Percentiles rank a stretch among this genome's conserved stretches.
Evolutionary conservation across 2,888 invertebrate genomes (phyloP).

Genomic region (Cheiracanthium punctorium): DNA sequence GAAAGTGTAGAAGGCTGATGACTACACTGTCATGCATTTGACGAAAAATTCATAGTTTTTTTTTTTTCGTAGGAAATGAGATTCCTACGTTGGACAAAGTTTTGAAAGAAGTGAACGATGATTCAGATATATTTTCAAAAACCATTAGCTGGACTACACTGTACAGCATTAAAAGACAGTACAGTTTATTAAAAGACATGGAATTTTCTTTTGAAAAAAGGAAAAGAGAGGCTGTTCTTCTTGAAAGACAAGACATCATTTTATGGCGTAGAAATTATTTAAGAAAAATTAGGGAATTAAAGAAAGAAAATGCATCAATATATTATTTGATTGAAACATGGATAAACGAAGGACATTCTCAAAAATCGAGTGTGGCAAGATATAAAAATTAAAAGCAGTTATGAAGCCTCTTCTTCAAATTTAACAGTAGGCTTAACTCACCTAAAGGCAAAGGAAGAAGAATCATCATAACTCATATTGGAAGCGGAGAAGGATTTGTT

Average conservation of each 20-base stretch:
- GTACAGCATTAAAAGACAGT: not conserved
- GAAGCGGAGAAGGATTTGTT: slow-evolving; percentile 3
- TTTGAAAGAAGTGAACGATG: not conserved
- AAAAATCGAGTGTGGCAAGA: slow-evolving; percentile 15
- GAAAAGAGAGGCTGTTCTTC: too few relatives aligned
- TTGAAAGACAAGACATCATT: too few relatives aligned
- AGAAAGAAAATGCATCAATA: not conserved
- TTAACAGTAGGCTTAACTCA: not conserved
- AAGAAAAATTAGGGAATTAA: slow-evolving; percentile 2
- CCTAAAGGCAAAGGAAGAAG: slow-evolving; percentile 9
- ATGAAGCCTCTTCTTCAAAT: slow-evolving; percentile 19
- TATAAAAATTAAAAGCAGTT: not conserved
- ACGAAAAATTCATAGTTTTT: not conserved
- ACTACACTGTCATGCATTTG: not conserved
- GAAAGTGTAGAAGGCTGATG: not conserved
- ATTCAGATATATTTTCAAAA: not conserved
- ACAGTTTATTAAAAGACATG: not conserved
- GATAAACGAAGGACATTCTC: slow-evolving; percentile 8
- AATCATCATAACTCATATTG: slow-evolving; percentile 2
- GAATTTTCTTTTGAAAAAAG: not conserved
- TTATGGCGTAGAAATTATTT: not conserved
- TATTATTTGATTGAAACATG: slow-evolving; percentile 13
- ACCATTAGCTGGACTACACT: not conserved
- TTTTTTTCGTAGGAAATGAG: not conserved
- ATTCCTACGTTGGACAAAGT: not conserved